phyloP scores from a whole-genome alignment of 2,113 vertebrate genomes.

The Platichthys flesus region DNA sequence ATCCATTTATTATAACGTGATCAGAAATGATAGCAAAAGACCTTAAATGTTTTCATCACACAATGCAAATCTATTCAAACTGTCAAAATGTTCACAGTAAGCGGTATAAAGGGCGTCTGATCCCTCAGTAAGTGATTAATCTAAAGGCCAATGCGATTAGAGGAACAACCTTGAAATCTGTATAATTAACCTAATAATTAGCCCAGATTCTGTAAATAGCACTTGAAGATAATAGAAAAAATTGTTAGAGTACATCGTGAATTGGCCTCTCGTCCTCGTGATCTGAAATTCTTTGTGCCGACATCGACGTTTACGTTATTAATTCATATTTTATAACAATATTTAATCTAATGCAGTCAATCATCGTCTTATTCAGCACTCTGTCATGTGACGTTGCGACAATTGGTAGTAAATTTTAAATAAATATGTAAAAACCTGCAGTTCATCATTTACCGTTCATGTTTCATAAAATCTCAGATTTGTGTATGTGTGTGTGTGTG shows the following conservation, averaged over 20 bases:
- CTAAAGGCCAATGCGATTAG: slow-evolving; percentile 46
- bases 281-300: background rate
- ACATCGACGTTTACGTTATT: background rate
- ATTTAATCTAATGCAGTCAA: background rate
- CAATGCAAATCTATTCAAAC: background rate
- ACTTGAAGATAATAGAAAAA: background rate
- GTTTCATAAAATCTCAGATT: slow-evolving; percentile 26
- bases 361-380: background rate
- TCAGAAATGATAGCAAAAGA: background rate
- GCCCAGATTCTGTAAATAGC: slow-evolving; percentile 28
- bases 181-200: slow-evolving; percentile 54
- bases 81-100: slow-evolving; percentile 7
- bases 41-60: background rate
- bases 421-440: slow-evolving; percentile 14
- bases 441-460: background rate
- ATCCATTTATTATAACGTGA: background rate
- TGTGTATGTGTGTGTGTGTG: slow-evolving; percentile 30
- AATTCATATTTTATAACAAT: background rate
- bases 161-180: slow-evolving; percentile 43
- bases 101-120: slow-evolving; percentile 36
- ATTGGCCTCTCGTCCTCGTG: background rate
- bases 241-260: background rate
- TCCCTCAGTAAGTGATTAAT: slow-evolving; percentile 47
- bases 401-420: background rate
- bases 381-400: slow-evolving; percentile 5